These are phyloP conservation scores for Corvus hawaiiensis DNA, from an alignment of 2,113 vertebrate genomes.

Conservation along the genomic window DNA sequence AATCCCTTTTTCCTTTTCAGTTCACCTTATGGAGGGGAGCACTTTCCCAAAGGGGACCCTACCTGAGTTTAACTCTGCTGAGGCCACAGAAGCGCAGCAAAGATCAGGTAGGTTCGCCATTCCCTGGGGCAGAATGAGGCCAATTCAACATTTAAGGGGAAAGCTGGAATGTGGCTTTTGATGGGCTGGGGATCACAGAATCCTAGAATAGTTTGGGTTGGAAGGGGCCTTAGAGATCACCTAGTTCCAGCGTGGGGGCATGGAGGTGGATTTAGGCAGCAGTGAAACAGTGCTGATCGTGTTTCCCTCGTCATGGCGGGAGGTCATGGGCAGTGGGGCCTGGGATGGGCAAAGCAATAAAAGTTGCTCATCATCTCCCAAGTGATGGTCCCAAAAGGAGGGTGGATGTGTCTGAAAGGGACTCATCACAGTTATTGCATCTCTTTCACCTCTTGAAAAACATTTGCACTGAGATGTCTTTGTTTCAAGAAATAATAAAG, in stretches of 20 bases:
- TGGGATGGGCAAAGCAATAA: not conserved
- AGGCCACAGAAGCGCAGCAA: not conserved
- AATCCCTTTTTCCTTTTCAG: not conserved
- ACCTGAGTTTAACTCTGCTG: not conserved
- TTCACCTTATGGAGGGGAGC: not conserved
- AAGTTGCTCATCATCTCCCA: not conserved
- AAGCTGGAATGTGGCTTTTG: not conserved
- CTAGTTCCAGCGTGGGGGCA: not conserved
- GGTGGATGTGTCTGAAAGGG: not conserved
- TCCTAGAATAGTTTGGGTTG: not conserved
- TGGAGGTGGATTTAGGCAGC: not conserved
- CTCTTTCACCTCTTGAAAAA: not conserved
- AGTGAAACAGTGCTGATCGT: not conserved
- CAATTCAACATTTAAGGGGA: not conserved
- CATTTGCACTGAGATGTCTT: not conserved
- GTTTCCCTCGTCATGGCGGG: fast-evolving
- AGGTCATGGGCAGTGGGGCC: not conserved
- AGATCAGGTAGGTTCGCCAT: fast-evolving
- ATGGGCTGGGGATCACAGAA: not conserved
- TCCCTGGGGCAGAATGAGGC: not conserved
- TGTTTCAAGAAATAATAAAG: conserved; percentile 26
- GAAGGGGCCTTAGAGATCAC: not conserved
- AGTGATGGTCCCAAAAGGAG: not conserved
- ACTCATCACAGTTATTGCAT: not conserved
- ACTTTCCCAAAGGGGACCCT: not conserved